Evolutionary conservation across 2,797 vertebrate genomes (phyloP), one percentile per base, ranked within the genome.

Genomic region (Avahi laniger): DNA sequence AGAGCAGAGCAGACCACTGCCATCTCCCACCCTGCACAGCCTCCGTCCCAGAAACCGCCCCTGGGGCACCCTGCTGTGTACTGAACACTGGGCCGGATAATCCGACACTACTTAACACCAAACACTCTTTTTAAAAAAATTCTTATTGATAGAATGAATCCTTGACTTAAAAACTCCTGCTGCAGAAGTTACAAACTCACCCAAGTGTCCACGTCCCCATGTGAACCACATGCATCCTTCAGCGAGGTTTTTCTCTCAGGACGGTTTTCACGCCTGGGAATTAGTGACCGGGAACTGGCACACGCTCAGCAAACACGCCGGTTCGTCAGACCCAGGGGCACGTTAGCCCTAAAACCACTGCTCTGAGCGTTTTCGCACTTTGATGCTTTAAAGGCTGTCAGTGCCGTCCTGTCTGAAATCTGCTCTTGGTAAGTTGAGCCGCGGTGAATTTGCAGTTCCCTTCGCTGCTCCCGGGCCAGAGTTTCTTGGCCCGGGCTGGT

Each of bases 271-370:
- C 43, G 63, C 75, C 89, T 59, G 57, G 82, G 70, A 18, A 83
- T 81, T 75, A 59, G 76, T 57, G n/a, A 65, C 88, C 72, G 69
- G 94, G 93, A 91, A 72, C 72, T 84, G 54, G 75, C 90, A 18
- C 24, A 14, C 46, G 63, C 75, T 70, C 67, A 83, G 50, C 65
- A 84, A 52, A 69, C 0, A 5, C 38, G n/a, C 61, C 14, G 2
- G 81, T 41, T 87, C 82, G 80, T 88, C 76, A 92, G 52, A 67
- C 81, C 54, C 86, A 15, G 11, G 46, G 81, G 50, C 73, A 54
- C 46, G 59, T 88, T 33, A 73, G 73, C 59, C 59, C 76, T 82
- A 63, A 79, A 93, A 91, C 50, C 88, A 59, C 78, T 83, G 83
- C 72, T 15, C 82, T 54, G 57, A 83, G 57, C 86, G 59, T 89